These are phyloP conservation scores for Cyprinodon tularosa DNA, from an alignment of 2,113 vertebrate genomes.

Conservation along the genomic window DNA sequence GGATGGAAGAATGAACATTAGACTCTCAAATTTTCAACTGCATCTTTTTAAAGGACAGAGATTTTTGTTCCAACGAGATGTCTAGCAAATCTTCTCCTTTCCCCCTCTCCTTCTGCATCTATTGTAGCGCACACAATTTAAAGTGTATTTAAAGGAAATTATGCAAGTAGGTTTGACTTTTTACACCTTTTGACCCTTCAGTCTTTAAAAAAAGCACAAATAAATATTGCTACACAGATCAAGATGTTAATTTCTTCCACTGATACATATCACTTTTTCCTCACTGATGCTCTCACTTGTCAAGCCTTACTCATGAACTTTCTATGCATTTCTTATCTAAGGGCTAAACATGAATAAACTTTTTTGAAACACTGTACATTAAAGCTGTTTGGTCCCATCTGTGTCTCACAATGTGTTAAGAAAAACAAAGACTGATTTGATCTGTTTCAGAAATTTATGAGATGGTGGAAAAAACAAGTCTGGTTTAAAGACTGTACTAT, in stretches of 20 bases:
- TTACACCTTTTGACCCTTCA: background rate
- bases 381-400: background rate
- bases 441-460: background rate
- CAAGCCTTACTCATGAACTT: background rate
- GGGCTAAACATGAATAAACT: constrained; percentile 12
- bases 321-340: background rate
- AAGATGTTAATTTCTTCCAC: background rate
- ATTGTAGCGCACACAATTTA: background rate
- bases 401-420: background rate
- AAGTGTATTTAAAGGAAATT: background rate
- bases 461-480: too few relatives aligned
- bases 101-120: background rate
- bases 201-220: background rate
- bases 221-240: background rate
- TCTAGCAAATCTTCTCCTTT: background rate
- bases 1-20: constrained; percentile 79
- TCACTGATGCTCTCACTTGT: constrained; percentile 6
- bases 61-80: background rate
- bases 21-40: background rate
- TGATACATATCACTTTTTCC: background rate
- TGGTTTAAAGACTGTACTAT: too few relatives aligned
- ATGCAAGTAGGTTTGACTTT: background rate
- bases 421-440: background rate
- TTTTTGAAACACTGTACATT: background rate
- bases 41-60: background rate